These are phyloP conservation scores for Melinopterus prodromus DNA, from an alignment of 2,888 invertebrate genomes.

Conservation along the genomic window DNA sequence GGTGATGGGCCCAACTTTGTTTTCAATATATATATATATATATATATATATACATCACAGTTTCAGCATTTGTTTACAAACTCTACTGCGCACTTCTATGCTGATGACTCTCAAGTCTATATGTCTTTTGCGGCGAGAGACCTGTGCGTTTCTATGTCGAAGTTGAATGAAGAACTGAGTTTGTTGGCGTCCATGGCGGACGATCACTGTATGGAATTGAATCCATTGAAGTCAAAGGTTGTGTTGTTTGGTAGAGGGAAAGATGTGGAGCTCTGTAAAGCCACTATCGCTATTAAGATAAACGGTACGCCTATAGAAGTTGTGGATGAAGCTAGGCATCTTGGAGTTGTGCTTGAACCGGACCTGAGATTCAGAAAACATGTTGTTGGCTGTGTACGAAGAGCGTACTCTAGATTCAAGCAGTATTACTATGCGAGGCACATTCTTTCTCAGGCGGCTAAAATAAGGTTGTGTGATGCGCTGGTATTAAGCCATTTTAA, in stretches of 20 bases:
- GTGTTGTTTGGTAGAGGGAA: not conserved
- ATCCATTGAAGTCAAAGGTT: not conserved
- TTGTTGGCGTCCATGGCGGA: not conserved
- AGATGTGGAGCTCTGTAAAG: not conserved
- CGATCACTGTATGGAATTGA: not conserved
- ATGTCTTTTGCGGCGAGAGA: slow-evolving; percentile 15
- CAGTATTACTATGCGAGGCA: no score
- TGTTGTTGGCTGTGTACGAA: no score
- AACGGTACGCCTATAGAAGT: not conserved
- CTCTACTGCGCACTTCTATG: slow-evolving; percentile 6
- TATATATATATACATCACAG: not conserved
- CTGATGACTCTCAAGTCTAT: slow-evolving; percentile 11
- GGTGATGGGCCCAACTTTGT: not conserved
- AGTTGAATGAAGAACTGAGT: not conserved
- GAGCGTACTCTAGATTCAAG: no score
- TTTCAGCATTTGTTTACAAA: not conserved
- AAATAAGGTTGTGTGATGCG: no score
- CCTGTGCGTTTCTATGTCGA: not conserved
- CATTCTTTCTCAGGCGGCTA: no score
- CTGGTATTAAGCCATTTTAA: no score
- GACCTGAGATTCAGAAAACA: no score
- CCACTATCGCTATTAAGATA: not conserved
- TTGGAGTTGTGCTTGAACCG: no score
- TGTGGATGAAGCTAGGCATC: no score
- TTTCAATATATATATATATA: no score